Conservation (phyloP, 1,140 invertebrate genomes). For the Neodiprion lecontei region DNA sequence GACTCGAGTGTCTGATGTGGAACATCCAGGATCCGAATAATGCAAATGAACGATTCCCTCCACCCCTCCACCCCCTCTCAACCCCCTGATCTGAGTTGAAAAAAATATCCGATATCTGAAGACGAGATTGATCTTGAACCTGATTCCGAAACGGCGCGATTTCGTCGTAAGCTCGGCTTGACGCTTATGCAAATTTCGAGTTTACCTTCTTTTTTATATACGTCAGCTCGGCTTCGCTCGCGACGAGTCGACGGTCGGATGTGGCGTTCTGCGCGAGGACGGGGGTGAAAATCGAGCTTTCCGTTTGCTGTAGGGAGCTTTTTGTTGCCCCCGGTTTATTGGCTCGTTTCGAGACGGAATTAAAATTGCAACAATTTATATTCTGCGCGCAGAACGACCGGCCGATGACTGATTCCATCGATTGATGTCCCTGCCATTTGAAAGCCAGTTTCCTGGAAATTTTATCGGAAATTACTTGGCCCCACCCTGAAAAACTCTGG, state of each 20-base stretch:
- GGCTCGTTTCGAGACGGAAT: slow-evolving; percentile 6
- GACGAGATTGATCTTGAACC: neutral
- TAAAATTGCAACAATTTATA: slow-evolving; percentile 5
- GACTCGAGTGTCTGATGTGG: neutral
- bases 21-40: neutral
- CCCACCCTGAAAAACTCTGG: neutral
- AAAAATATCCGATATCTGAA: neutral
- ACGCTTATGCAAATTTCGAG: slow-evolving; percentile 43
- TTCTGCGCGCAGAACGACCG: neutral
- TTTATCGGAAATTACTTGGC: slow-evolving; percentile 2
- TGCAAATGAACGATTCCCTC: neutral
- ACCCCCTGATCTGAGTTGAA: neutral
- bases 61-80: neutral
- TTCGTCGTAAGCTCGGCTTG: slow-evolving; percentile 29
- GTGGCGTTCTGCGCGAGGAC: too few species aligned
- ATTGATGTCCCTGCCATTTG: neutral
- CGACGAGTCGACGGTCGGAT: too few species aligned
- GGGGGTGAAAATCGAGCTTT: neutral
- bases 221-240: neutral
- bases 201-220: neutral
- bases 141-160: neutral
- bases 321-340: neutral
- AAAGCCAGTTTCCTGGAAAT: neutral
- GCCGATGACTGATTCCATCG: neutral
- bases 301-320: neutral